These are phyloP conservation scores for Hydropotes inermis DNA, from an alignment of 2,113 vertebrate species.

Conservation along the genomic window DNA sequence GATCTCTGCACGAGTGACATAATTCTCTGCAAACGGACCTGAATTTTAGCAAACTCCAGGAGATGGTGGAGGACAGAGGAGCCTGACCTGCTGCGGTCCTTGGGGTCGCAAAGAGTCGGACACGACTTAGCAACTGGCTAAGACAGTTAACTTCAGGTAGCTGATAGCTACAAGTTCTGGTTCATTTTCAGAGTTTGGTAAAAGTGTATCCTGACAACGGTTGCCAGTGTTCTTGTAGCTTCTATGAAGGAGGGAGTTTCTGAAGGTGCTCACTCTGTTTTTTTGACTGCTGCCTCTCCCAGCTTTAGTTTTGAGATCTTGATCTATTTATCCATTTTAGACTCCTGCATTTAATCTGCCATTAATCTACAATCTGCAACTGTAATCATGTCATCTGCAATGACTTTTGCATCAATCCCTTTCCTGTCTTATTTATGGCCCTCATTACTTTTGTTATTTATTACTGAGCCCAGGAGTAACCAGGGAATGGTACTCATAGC, in stretches of 20 bases:
- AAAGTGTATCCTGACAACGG: not conserved
- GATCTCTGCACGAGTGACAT: not conserved
- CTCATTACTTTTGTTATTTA: not conserved
- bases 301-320: not conserved
- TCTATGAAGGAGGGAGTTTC: not conserved
- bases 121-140: not conserved
- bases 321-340: not conserved
- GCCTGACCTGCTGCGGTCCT: not conserved
- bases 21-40: not conserved
- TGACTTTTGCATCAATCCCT: accelerated
- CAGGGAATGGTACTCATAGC: not conserved
- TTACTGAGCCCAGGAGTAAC: not conserved
- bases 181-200: not conserved
- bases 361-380: not conserved
- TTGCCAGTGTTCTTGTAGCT: not conserved
- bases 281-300: not conserved
- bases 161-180: not conserved
- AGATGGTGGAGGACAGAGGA: not conserved
- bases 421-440: not conserved
- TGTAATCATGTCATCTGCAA: not conserved
- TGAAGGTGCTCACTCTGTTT: not conserved
- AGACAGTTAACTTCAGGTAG: not conserved
- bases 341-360: not conserved
- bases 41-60: not conserved
- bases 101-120: not conserved